Percentiles rank a stretch among this genome's conserved stretches.
Conservation (phyloP, 2,797 vertebrate genomes). For the Hypotaenidia okinawae region DNA sequence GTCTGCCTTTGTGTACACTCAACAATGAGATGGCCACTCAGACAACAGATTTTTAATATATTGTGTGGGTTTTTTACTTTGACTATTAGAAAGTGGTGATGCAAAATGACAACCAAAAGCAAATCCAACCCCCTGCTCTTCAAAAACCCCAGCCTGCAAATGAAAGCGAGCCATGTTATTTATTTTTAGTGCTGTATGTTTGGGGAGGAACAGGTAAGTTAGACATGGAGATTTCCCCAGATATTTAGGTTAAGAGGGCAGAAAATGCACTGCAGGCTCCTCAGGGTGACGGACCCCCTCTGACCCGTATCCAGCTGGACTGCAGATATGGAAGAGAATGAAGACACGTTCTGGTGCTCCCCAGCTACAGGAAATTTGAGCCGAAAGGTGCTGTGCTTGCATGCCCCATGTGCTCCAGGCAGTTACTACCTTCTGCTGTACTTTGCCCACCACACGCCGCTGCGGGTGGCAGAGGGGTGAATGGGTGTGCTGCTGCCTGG, state of each 20-base stretch:
- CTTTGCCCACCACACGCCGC: background rate
- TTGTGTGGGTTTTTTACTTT: background rate
- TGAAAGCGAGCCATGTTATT: background rate
- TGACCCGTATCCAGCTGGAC: background rate
- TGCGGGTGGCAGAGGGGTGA: background rate
- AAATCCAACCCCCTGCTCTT: background rate
- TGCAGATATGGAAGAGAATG: background rate
- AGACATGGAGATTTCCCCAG: background rate
- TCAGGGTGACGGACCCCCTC: background rate
- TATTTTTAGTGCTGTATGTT: slow-evolving; percentile 43
- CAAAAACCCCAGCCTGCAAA: background rate
- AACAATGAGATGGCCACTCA: slow-evolving; percentile 17
- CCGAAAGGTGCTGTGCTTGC: background rate
- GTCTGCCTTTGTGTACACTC: background rate
- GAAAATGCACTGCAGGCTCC: background rate
- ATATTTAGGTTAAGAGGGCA: background rate
- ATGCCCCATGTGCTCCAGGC: background rate
- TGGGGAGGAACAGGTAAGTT: background rate
- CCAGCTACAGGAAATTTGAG: background rate
- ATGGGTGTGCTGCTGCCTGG: background rate
- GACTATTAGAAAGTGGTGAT: background rate
- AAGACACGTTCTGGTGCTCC: background rate
- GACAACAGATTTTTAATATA: background rate
- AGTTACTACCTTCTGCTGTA: background rate
- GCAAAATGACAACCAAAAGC: background rate